Evolutionary conservation across 2,888 invertebrate species (phyloP), one percentile per base, ranked within the genome.

Genomic region (Parapristionchus giblindavisi): DNA sequence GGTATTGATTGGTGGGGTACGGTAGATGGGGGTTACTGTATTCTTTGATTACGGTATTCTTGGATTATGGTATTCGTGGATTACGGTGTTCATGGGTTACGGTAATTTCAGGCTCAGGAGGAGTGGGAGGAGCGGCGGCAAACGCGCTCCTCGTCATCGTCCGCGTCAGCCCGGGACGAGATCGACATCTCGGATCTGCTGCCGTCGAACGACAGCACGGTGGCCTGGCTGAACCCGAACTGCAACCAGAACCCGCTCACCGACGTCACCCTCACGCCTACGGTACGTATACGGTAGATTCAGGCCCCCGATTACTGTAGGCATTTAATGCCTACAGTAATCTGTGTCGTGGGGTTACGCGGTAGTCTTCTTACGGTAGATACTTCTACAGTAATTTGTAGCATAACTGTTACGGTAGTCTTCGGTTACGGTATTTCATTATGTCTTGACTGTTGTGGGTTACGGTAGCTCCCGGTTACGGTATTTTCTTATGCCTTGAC

Each of bases 221-320:
- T 83, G 38, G 75, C 76, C 54, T 83, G 82, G 82, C 77, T 83
- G 2, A 81, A 79, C 51, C 75, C 80, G 0, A 71, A 76, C 3
- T 14, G 14, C n/a, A 71, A 71, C 21, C 36, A 36, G 56, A 71
- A 71, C 29, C 70, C 70, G 38, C 70, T 71, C 17, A 71, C 70
- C 38, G 70, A 54, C 4, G 68, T 32, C 3, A 36, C 51, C 1
- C 32, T 52, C 27, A 38, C 51, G 14, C 11, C 11, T 48, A 21
- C 48, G 48, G 48, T 48, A 48, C n/a, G n/a, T n/a, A n/a, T n/a
- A n/a, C n/a, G n/a, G n/a, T n/a, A n/a, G n/a, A n/a, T n/a, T n/a
- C n/a, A n/a, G n/a, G n/a, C n/a, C n/a, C n/a, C n/a, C n/a, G n/a
- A n/a, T n/a, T n/a, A n/a, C n/a, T n/a, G n/a, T n/a, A n/a, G n/a